Percentiles rank a stretch among this genome's conserved stretches.
These are phyloP conservation scores for Habropoda laboriosa DNA, from an alignment of 1,140 invertebrate genomes.

Conservation along the genomic window DNA sequence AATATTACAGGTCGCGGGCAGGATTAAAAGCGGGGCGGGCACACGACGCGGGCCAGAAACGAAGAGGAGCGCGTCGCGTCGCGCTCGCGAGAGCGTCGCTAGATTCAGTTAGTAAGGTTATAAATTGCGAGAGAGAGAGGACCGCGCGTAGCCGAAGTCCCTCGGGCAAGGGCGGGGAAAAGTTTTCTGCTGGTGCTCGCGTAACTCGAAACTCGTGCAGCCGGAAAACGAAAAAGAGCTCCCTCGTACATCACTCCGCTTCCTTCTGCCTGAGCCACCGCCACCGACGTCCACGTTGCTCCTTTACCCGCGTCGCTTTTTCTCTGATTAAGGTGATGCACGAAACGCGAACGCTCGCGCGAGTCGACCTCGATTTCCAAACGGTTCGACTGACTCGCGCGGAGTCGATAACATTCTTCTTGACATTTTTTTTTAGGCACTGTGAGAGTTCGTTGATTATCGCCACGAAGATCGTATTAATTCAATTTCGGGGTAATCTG, in stretches of 20 bases:
- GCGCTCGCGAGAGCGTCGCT: slow-evolving; percentile 67
- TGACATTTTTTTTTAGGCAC: too few relatives aligned
- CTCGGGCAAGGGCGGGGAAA: slow-evolving; percentile 70
- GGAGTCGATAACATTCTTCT: background rate
- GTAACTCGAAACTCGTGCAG: slow-evolving; percentile 79
- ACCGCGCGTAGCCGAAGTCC: slow-evolving; percentile 71
- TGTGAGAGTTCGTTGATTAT: background rate
- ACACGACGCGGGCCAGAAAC: slow-evolving; percentile 34
- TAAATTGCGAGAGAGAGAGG: slow-evolving; percentile 73
- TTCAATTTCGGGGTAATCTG: background rate
- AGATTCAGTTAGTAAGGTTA: slow-evolving; percentile 78
- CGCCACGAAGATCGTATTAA: too few relatives aligned
- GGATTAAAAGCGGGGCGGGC: slow-evolving; percentile 51
- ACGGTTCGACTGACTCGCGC: background rate
- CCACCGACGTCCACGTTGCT: slow-evolving; percentile 30
- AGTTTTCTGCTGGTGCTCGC: slow-evolving; percentile 77
- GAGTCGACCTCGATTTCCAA: slow-evolving; percentile 27
- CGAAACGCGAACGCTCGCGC: slow-evolving; percentile 46
- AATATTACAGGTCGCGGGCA: slow-evolving; percentile 27
- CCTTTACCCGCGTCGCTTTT: slow-evolving; percentile 60
- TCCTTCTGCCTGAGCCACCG: slow-evolving; percentile 34
- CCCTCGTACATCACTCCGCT: slow-evolving; percentile 74
- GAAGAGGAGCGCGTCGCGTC: slow-evolving; percentile 49
- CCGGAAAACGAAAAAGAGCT: slow-evolving; percentile 76
- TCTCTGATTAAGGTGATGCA: slow-evolving; percentile 73